Evolutionary conservation across 2,797 vertebrate species (phyloP).

Genomic region (Decapterus maruadsi): DNA sequence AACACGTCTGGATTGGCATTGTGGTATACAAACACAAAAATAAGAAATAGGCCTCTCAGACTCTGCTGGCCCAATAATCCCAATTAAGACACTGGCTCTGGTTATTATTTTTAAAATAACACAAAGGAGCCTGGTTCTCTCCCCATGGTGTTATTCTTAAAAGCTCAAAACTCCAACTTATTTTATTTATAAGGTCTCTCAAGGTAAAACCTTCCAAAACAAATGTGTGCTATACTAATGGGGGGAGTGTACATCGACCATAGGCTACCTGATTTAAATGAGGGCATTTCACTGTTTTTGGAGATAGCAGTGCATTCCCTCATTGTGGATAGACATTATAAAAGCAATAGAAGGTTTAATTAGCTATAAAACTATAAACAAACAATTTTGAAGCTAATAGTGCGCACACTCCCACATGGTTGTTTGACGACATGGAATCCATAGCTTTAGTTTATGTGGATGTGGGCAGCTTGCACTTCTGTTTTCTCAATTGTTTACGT

Average conservation of each 20-base stretch:
- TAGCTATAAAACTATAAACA: slow-evolving; percentile 7
- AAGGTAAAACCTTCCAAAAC: slow-evolving; percentile 1
- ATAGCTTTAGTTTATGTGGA: neutral
- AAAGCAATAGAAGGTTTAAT: slow-evolving; percentile 13
- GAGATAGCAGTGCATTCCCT: neutral
- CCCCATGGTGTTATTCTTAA: neutral
- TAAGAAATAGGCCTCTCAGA: neutral
- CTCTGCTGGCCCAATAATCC: neutral
- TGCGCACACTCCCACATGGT: neutral
- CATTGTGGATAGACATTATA: neutral
- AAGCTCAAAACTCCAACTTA: neutral
- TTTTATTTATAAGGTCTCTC: neutral
- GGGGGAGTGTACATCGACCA: too few relatives aligned
- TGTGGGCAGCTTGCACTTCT: neutral
- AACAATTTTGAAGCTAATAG: neutral
- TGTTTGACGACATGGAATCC: neutral
- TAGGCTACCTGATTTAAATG: slow-evolving; percentile 7
- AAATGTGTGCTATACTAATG: neutral
- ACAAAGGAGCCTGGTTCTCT: neutral
- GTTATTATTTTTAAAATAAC: neutral
- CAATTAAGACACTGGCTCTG: neutral
- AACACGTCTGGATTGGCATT: neutral
- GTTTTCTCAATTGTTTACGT: slow-evolving; percentile 18
- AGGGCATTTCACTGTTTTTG: neutral
- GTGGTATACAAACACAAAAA: neutral